Conservation (phyloP, 2,797 vertebrate species). For the Diceros bicornis region DNA sequence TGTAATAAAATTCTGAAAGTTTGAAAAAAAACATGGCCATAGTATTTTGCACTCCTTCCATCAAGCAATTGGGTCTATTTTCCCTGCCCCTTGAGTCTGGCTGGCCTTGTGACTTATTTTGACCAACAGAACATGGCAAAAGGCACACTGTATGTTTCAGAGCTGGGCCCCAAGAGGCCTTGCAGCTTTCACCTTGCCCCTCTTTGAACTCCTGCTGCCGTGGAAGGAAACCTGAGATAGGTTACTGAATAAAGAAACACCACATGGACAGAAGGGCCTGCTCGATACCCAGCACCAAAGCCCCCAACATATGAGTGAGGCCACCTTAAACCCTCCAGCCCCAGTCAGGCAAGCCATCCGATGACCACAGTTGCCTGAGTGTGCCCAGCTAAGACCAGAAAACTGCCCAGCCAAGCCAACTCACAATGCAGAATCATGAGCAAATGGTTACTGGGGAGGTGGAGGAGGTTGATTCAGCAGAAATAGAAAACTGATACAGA, state of each 20-base stretch:
- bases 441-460: background rate
- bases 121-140: background rate
- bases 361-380: background rate
- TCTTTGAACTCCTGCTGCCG: background rate
- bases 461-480: background rate
- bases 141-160: background rate
- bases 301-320: fast-evolving
- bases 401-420: background rate
- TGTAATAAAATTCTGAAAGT: too few relatives aligned
- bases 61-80: background rate
- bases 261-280: background rate
- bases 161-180: background rate
- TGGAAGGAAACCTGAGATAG: fast-evolving
- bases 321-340: background rate
- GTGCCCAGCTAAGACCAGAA: background rate
- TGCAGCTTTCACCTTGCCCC: background rate
- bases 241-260: background rate
- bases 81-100: background rate
- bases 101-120: background rate
- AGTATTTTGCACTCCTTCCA: background rate
- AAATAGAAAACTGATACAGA: background rate
- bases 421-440: background rate
- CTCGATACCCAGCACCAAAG: background rate
- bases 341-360: background rate
- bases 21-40: background rate